These are phyloP conservation scores for Calycopis cecrops DNA, from an alignment of 1,140 invertebrate genomes.

Conservation along the genomic window DNA sequence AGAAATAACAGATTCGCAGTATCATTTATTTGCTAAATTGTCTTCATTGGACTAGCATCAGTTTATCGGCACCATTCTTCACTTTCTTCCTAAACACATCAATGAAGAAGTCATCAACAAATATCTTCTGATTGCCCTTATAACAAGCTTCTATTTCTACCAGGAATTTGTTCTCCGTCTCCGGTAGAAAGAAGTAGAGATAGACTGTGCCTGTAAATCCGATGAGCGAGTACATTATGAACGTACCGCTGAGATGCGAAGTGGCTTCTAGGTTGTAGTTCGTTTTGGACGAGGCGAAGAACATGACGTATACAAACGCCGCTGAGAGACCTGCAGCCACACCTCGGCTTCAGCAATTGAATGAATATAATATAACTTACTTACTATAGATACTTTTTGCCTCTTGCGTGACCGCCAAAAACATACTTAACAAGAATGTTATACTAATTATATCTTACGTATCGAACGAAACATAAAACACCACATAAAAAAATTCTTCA, in stretches of 20 bases:
- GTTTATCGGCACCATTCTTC: constrained; percentile 35
- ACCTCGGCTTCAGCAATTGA: constrained; percentile 69
- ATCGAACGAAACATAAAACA: no score
- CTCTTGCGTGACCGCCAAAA: no score
- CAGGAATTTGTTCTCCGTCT: constrained; percentile 85
- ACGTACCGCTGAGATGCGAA: constrained; percentile 76
- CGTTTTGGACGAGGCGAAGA: constrained; percentile 78
- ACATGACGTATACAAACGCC: constrained; percentile 75
- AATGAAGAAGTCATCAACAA: constrained; percentile 59
- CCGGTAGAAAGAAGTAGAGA: constrained; percentile 82
- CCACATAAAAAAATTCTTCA: no score
- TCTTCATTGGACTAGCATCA: constrained; percentile 51
- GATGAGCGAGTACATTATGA: constrained; percentile 77
- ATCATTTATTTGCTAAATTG: no score
- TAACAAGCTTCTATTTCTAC: constrained; percentile 81
- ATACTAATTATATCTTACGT: no score
- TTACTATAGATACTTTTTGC: no score
- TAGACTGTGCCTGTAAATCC: constrained; percentile 76
- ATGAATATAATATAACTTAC: no score
- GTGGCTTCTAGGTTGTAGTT: constrained; percentile 75
- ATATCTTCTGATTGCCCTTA: constrained; percentile 54
- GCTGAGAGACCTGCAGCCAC: constrained; percentile 76
- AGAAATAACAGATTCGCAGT: background rate
- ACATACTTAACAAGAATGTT: no score
- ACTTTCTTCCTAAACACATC: constrained; percentile 53